Conservation (phyloP, 2,113 vertebrate species). For the Gavia stellata region DNA sequence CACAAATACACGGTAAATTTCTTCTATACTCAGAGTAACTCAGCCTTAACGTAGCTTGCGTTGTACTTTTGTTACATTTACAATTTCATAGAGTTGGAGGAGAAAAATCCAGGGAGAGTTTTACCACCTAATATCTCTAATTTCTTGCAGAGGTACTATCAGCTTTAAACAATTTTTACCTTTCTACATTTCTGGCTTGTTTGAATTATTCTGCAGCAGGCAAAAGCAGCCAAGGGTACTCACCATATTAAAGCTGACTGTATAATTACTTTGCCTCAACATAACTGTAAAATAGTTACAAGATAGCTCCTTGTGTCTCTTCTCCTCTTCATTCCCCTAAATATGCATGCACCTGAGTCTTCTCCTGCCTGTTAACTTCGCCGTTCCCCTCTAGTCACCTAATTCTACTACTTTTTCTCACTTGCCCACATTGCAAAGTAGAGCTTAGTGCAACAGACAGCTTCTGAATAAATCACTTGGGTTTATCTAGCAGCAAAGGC, state of each 20-base stretch:
- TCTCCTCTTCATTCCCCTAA: neutral
- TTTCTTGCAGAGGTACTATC: neutral
- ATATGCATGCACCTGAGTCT: accelerated
- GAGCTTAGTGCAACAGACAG: neutral
- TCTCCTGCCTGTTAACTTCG: neutral
- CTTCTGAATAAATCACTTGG: neutral
- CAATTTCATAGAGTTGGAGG: neutral
- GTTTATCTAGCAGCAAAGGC: neutral
- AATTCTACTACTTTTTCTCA: neutral
- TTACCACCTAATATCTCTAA: neutral
- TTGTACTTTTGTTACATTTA: neutral
- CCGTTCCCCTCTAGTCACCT: neutral
- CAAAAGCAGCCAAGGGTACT: neutral
- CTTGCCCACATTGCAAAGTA: neutral
- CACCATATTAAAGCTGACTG: neutral
- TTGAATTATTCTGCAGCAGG: neutral
- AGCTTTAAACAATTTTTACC: neutral
- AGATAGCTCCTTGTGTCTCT: neutral
- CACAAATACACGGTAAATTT: neutral
- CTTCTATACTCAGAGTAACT: neutral
- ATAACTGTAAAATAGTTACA: neutral
- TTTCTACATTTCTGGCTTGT: neutral
- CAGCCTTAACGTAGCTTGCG: neutral
- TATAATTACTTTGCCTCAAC: neutral
- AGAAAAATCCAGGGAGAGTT: neutral